These are phyloP conservation scores for Periophthalmus magnuspinnatus DNA, from an alignment of 2,797 vertebrate species.

Conservation along the genomic window DNA sequence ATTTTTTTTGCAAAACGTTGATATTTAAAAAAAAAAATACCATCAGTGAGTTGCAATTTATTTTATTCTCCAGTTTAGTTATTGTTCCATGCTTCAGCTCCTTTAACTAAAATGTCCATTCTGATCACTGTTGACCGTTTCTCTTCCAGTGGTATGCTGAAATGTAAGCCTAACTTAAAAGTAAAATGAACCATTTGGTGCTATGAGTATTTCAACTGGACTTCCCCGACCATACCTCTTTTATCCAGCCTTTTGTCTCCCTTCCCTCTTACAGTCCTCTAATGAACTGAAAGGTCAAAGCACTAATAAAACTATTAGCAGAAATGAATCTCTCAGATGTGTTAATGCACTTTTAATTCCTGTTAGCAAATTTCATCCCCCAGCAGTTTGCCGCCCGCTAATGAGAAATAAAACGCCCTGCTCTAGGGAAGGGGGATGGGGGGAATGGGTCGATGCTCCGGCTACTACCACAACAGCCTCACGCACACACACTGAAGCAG, in stretches of 20 bases:
- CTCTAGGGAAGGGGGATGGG: conserved; percentile 72
- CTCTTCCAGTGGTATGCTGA: not conserved
- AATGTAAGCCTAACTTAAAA: conserved; percentile 6
- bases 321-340: conserved; percentile 86
- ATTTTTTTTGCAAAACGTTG: too few species aligned
- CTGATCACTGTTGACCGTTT: not conserved
- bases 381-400: conserved; percentile 84
- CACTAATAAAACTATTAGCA: conserved; percentile 88
- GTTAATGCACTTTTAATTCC: conserved; percentile 90
- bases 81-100: not conserved
- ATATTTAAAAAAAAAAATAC: not conserved
- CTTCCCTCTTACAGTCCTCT: conserved; percentile 74
- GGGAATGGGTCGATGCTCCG: conserved; percentile 73
- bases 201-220: conserved; percentile 25
- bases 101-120: not conserved
- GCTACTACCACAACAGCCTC: conserved; percentile 65
- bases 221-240: conserved; percentile 25
- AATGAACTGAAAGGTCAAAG: conserved; percentile 88
- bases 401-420: conserved; percentile 86
- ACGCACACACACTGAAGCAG: conserved; percentile 57
- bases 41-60: not conserved
- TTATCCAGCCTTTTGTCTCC: conserved; percentile 45
- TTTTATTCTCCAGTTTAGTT: not conserved
- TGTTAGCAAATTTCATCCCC: conserved; percentile 89
- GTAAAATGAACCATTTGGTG: conserved; percentile 18